A percentile compares a stretch with the other conserved stretches of the same genome.
These are phyloP conservation scores for Oceanites oceanicus DNA, from an alignment of 2,113 vertebrate genomes.

Conservation along the genomic window DNA sequence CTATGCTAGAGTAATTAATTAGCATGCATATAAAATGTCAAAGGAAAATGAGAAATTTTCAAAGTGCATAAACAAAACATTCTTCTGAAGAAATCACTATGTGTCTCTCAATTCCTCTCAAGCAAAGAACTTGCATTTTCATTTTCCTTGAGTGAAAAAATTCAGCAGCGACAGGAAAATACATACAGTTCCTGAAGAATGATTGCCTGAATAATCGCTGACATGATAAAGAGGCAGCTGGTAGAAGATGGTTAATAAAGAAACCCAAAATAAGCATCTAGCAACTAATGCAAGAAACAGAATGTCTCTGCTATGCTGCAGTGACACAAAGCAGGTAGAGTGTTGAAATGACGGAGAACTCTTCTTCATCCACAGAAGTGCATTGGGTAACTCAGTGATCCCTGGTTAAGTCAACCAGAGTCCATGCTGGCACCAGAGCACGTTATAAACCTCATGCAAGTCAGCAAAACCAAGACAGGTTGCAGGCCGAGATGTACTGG, in stretches of 20 bases:
- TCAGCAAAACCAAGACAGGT: background rate
- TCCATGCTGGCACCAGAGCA: background rate
- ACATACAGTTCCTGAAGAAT: background rate
- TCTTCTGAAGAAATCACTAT: background rate
- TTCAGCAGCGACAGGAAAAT: background rate
- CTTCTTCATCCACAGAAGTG: background rate
- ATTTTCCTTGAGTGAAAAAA: conserved; percentile 20
- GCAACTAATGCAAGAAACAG: background rate
- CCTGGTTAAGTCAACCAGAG: background rate
- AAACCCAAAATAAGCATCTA: background rate
- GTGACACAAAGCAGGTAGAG: background rate
- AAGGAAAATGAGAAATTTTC: background rate
- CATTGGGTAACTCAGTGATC: background rate
- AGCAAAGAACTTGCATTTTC: background rate
- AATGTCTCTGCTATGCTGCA: background rate
- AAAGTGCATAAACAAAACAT: background rate
- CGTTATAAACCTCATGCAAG: background rate
- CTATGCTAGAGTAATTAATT: background rate
- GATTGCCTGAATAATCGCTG: background rate
- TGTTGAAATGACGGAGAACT: background rate
- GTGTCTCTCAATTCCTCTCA: background rate
- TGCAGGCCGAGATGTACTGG: background rate
- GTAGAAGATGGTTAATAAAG: background rate
- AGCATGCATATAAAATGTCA: background rate
- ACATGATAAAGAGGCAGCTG: background rate